Conservation (phyloP, 1,140 invertebrate genomes). For the Nephila pilipes region DNA sequence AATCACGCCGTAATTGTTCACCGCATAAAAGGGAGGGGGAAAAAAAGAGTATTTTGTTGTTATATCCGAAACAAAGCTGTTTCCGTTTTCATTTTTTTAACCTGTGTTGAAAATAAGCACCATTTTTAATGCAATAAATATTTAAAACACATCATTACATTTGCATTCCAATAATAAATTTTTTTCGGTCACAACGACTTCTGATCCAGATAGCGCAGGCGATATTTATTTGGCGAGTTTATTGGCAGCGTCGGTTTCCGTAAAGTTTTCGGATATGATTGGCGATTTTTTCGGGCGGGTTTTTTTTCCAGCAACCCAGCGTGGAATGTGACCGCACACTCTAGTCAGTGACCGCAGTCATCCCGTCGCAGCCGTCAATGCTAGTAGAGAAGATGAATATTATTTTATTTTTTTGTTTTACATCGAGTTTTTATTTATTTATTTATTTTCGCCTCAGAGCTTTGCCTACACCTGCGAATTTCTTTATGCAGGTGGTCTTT, state of each 20-base stretch:
- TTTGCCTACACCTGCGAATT: slow-evolving; percentile 75
- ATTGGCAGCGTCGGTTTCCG: not conserved
- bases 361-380: slow-evolving; percentile 65
- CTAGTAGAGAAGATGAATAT: slow-evolving; percentile 47
- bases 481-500: slow-evolving; percentile 70
- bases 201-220: not conserved
- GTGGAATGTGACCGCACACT: slow-evolving; percentile 66
- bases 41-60: not conserved
- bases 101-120: not conserved
- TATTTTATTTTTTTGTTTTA: slow-evolving; percentile 48
- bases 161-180: slow-evolving; percentile 3
- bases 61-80: not conserved
- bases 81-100: not conserved
- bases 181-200: not conserved
- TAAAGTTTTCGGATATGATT: not conserved
- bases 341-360: slow-evolving; percentile 72
- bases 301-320: slow-evolving; percentile 56
- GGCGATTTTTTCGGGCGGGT: slow-evolving; percentile 47
- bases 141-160: slow-evolving; percentile 19
- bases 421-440: slow-evolving; percentile 41
- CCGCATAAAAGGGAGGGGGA: not conserved
- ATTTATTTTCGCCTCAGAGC: slow-evolving; percentile 70
- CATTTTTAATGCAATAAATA: slow-evolving; percentile 7
- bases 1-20: not conserved
- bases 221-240: not conserved